A percentile compares a stretch with the other conserved stretches of the same genome.
phyloP scores from a whole-genome alignment of 2,113 vertebrate genomes.

The Cochlearius cochlearius region DNA sequence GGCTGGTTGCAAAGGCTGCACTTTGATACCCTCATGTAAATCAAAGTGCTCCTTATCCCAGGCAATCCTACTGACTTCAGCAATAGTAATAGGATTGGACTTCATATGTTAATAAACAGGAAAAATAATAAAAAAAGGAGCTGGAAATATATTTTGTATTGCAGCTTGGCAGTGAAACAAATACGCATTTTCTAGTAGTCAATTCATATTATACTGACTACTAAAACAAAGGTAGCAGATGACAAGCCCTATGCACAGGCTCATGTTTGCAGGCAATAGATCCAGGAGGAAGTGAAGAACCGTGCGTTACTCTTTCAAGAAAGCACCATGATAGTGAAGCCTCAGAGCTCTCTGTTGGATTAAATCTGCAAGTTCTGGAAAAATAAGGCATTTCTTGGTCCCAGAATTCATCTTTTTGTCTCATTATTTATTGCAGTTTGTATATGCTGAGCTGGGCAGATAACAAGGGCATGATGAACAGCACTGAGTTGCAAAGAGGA shows the following conservation, averaged over 20 bases:
- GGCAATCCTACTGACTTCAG: neutral
- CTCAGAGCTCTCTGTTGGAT: neutral
- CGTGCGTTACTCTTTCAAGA: neutral
- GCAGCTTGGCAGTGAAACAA: conserved; percentile 2
- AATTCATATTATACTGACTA: neutral
- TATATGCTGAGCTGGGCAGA: neutral
- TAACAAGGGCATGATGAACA: neutral
- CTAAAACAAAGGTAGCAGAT: neutral
- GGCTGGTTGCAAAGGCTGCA: neutral
- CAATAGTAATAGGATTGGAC: neutral
- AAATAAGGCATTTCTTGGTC: neutral
- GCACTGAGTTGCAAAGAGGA: neutral
- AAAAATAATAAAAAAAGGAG: neutral
- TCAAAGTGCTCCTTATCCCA: neutral
- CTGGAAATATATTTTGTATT: neutral
- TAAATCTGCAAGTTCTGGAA: neutral
- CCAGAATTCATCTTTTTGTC: neutral
- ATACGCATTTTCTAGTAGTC: neutral
- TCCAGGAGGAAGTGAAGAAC: neutral
- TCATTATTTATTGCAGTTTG: neutral
- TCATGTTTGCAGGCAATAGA: neutral
- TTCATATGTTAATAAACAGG: neutral
- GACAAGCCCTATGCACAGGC: neutral
- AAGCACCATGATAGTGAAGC: neutral
- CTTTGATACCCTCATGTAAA: neutral